These are phyloP conservation scores for Oasisia sp. DNA, from an alignment of 2,888 invertebrate species.

Conservation along the genomic window DNA sequence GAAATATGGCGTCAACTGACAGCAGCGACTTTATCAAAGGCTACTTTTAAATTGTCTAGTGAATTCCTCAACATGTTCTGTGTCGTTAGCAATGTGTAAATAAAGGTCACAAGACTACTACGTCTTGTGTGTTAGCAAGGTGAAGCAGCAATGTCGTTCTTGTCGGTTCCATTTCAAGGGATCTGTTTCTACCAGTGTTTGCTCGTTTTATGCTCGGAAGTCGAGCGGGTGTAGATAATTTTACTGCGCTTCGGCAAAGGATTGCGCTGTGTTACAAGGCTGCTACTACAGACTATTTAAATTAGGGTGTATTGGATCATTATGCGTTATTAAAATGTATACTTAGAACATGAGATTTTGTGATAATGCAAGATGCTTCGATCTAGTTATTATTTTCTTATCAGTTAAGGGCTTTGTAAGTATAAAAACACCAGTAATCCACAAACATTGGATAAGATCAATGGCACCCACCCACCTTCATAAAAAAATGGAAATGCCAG, in stretches of 20 bases:
- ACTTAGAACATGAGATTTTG: neutral
- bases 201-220: neutral
- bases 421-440: too few relatives aligned
- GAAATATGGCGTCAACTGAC: neutral
- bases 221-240: neutral
- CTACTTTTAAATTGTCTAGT: neutral
- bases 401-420: too few relatives aligned
- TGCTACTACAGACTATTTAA: neutral
- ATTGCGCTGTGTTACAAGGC: neutral
- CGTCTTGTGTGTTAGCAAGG: neutral
- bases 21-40: neutral
- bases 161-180: neutral
- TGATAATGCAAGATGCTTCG: neutral
- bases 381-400: too few relatives aligned
- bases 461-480: too few relatives aligned
- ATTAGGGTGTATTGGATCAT: neutral
- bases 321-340: neutral
- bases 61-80: neutral
- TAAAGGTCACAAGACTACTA: neutral
- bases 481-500: too few relatives aligned
- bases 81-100: slow-evolving; percentile 5
- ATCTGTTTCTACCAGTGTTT: neutral
- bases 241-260: neutral
- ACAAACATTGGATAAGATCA: too few relatives aligned
- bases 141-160: neutral